Conservation (phyloP, 2,797 vertebrate species). For the Acrossocheilus wenchowensis region DNA sequence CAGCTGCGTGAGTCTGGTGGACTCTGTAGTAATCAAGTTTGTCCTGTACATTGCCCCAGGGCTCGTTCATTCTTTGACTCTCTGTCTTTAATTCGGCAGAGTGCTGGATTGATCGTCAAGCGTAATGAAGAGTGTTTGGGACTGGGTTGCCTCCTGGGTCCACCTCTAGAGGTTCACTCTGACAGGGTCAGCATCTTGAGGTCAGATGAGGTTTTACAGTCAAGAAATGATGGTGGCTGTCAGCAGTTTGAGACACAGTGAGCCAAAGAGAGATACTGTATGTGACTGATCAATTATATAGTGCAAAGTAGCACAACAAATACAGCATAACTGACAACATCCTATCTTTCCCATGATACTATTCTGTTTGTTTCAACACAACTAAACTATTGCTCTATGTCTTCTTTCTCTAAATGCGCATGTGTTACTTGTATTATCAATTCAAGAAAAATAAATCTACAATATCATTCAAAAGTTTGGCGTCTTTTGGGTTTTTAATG, state of each 20-base stretch:
- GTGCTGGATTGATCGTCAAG: conserved; percentile 4
- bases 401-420: no score
- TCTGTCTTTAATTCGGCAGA: conserved; percentile 1
- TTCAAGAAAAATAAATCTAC: no score
- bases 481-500: no score
- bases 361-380: background rate
- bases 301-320: background rate
- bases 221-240: background rate
- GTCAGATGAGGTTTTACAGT: conserved; percentile 10
- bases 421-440: no score
- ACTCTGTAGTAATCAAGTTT: conserved; percentile 4
- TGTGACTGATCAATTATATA: background rate
- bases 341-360: background rate
- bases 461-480: no score
- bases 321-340: background rate
- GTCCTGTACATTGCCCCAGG: background rate
- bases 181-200: conserved; percentile 1
- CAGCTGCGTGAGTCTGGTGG: conserved; percentile 9
- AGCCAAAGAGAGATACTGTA: background rate
- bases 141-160: background rate
- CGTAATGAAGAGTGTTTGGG: background rate
- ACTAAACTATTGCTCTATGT: background rate
- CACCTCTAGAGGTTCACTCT: conserved; percentile 3
- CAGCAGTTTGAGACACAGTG: background rate
- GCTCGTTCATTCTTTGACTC: background rate